Evolutionary conservation across 2,888 invertebrate species (phyloP), one percentile per base, ranked within the genome.

Genomic region (Antheraea yamamai): DNA sequence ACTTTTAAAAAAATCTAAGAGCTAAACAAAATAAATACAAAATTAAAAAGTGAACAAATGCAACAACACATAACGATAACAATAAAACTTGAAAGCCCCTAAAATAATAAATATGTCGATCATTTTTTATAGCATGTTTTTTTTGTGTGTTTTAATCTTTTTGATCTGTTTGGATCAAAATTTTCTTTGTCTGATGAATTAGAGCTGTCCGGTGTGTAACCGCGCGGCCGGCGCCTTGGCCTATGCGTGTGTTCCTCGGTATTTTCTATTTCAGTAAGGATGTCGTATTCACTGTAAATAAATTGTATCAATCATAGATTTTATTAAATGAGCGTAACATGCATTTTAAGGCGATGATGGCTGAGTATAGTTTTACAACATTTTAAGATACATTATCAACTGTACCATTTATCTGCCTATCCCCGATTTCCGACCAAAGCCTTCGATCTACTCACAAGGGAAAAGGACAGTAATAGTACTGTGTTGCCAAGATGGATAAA

Each of bases 111-210:
- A 26, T 72, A 14, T 26, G 2, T n/a, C 52, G 20, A 18, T 73
- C 35, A 84, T 79, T 86, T 84, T 79, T 88, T 89, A 20, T 78
- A 78, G 77, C 75, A 74, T 16, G 26, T 6, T 78, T 83, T 83
- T 80, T 88, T 87, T 79, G 86, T 86, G 75, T 76, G 77, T 77
- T 74, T 76, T 66, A 76, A 20, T 76, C 78, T 89, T 79, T 88
- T 92, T 64, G 77, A 79, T 82, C 86, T 88, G 75, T 94, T 93
- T 18, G 94, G 94, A 81, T 94, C 91, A 77, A 84, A 88, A 80
- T 95, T 95, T 83, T 95, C 94, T 82, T 94, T 94, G 66, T 94
- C 93, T 2, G 94, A 94, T 18, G 94, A 95, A 81, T 94, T 89
- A 1, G 89, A 90, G 79, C 94, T 94, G 66, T 85, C 86, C 0